These are phyloP conservation scores for Manis crassicaudata DNA, from an alignment of 2,797 vertebrate genomes.

Conservation along the genomic window DNA sequence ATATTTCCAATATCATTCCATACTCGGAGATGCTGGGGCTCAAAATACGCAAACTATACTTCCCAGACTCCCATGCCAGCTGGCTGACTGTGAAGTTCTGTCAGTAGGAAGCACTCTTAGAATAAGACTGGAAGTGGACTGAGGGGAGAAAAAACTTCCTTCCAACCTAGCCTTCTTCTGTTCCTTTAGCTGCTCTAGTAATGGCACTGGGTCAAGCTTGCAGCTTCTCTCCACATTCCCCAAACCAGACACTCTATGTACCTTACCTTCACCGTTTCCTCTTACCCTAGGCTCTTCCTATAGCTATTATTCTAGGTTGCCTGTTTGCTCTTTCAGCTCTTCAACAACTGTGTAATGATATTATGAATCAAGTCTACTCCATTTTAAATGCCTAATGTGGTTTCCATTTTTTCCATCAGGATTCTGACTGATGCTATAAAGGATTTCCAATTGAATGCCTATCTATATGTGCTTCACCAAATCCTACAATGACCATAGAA, in stretches of 20 bases:
- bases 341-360: background rate
- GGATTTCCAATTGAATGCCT: background rate
- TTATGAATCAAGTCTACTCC: background rate
- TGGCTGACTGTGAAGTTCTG: background rate
- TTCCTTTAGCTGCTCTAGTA: background rate
- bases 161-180: too few species aligned
- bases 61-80: background rate
- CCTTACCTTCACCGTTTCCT: background rate
- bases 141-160: background rate
- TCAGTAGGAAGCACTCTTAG: background rate
- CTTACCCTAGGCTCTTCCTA: background rate
- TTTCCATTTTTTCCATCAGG: background rate
- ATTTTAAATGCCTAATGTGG: background rate
- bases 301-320: background rate
- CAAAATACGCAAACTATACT: background rate
- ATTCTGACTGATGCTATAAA: background rate
- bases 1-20: background rate
- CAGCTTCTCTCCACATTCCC: background rate
- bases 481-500: constrained; percentile 9
- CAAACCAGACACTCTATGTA: background rate
- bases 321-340: background rate
- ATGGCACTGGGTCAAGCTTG: background rate
- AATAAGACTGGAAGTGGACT: background rate
- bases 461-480: background rate
- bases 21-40: background rate